Evolutionary conservation across 2,113 vertebrate species (phyloP), one percentile per base, ranked within the genome.

Genomic region (Sterrhoptilus dennistouni): DNA sequence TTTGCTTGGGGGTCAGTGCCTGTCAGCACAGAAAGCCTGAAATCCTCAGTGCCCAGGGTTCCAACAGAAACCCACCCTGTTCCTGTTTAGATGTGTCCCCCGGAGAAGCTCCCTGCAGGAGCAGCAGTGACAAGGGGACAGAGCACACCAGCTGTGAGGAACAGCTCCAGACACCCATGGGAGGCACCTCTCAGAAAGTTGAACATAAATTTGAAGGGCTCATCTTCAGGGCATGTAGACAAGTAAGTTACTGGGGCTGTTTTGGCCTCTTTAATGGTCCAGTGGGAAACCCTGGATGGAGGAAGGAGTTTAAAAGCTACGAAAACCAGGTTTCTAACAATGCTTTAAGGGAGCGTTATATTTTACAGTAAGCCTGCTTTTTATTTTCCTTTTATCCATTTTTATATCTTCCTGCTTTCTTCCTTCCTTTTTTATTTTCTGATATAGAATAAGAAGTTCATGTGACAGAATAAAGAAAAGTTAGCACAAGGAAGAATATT

Each of bases 331-430:
- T 52, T 40, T 63, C 89, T 83, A 96, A 92, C 33, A 78, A 76
- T 54, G 78, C 50, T 96, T 91, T 86, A 84, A 91, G 50, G 56
- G 57, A 93, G 81, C 38, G 38, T 93, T 29, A 27, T n/a, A 85
- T 84, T 96, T 96, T 74, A 81, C 84, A 93, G 86, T 60, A 87
- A 97, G 63, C 31, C 84, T 89, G 31, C 6, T 92, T 93, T 95
- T 96, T 95, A 94, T 65, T 92, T 53, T 87, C 59, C 50, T 82
- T 90, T 60, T 66, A 87, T 31, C 63, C 36, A 72, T 90, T 91
- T 84, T 95, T 74, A 36, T 77, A 61, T 35, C 65, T 85, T 72
- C 40, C 74, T 61, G 40, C 45, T 96, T 79, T 42, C 19, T 42
- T 49, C 23, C 25, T 42, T 27, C 33, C 14, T 66, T 44, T 49